These are phyloP conservation scores for Ceratosolen solmsi DNA, from an alignment of 1,140 invertebrate genomes.

Conservation along the genomic window DNA sequence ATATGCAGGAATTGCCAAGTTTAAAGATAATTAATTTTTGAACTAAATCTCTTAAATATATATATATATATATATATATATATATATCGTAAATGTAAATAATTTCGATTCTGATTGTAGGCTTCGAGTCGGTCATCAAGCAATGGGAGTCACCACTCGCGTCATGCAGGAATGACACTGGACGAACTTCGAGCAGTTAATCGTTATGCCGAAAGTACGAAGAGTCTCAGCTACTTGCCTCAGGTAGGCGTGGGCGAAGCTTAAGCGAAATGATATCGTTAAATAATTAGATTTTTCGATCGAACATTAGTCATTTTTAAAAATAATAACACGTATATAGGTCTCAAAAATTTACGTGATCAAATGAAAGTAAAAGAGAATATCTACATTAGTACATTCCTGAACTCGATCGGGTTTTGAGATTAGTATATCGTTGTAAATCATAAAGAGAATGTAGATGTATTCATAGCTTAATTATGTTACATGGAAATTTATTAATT, in stretches of 20 bases:
- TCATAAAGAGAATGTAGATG: slow-evolving; percentile 29
- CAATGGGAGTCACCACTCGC: slow-evolving; percentile 76
- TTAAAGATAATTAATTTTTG: too few relatives aligned
- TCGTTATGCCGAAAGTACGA: slow-evolving; percentile 92
- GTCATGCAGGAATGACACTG: slow-evolving; percentile 76
- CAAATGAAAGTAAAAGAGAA: neutral
- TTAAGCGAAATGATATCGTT: slow-evolving; percentile 53
- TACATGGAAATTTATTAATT: slow-evolving; percentile 4
- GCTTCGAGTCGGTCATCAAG: slow-evolving; percentile 80
- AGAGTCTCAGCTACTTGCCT: slow-evolving; percentile 91
- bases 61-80: too few relatives aligned
- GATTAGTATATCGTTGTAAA: slow-evolving; percentile 39
- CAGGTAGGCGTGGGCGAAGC: slow-evolving; percentile 79
- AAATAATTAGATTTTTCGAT: slow-evolving; percentile 35
- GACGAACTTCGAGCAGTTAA: slow-evolving; percentile 89
- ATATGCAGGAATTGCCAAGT: too few relatives aligned
- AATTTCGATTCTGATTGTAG: slow-evolving; percentile 57
- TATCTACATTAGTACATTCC: slow-evolving; percentile 44
- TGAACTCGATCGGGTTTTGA: slow-evolving; percentile 41
- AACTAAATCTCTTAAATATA: too few relatives aligned
- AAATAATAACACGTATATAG: slow-evolving; percentile 10
- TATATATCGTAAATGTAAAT: too few relatives aligned
- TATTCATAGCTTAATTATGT: slow-evolving; percentile 33
- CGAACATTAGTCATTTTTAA: slow-evolving; percentile 20
- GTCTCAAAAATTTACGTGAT: slow-evolving; percentile 28